Evolutionary conservation across 2,797 vertebrate species (phyloP).

Genomic region (Salmo trutta): DNA sequence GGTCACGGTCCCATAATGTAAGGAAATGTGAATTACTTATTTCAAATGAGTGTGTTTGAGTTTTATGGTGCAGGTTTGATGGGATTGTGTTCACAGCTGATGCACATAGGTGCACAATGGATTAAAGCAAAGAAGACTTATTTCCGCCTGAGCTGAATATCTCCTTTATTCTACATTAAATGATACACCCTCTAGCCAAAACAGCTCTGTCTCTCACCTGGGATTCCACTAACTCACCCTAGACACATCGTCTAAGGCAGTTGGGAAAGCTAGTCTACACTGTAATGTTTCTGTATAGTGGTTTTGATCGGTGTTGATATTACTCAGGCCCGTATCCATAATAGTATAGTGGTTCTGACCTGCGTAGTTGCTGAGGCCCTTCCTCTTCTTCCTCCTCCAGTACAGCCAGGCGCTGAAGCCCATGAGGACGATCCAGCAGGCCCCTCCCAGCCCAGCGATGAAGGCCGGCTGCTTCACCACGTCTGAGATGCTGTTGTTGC

Average conservation of each 20-base stretch:
- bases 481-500: constrained; percentile 91
- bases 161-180: constrained; percentile 64
- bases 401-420: constrained; percentile 97
- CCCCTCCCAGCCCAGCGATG: constrained; percentile 93
- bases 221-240: background rate
- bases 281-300: background rate
- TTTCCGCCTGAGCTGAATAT: constrained; percentile 64
- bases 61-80: constrained; percentile 62
- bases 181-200: constrained; percentile 35
- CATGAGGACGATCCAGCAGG: constrained; percentile 97
- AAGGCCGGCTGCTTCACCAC: constrained; percentile 97
- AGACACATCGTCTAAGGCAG: background rate
- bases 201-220: constrained; percentile 57
- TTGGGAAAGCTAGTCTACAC: background rate
- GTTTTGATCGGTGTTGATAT: background rate
- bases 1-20: constrained; percentile 65
- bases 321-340: background rate
- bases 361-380: constrained; percentile 74
- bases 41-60: constrained; percentile 63
- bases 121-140: constrained; percentile 71
- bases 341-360: background rate
- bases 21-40: constrained; percentile 72
- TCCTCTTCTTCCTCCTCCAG: constrained; percentile 96
- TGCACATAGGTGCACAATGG: constrained; percentile 71
- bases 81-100: constrained; percentile 65